phyloP scores from a whole-genome alignment of 2,797 vertebrate species.

The Sylvilagus floridanus region DNA sequence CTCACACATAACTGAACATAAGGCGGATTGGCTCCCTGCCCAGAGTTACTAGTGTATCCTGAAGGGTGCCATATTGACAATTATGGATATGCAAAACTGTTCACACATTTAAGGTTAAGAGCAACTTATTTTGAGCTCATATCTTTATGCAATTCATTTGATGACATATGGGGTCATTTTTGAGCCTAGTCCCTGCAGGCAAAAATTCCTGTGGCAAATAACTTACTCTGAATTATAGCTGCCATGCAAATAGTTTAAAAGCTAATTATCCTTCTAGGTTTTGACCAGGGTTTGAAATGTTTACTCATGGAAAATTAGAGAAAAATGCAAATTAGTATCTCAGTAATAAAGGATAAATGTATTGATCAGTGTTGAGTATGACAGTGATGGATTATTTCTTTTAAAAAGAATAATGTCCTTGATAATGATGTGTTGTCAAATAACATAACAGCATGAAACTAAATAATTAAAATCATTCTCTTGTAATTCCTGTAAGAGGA shows the following conservation, averaged over 20 bases:
- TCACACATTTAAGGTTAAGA: conserved; percentile 80
- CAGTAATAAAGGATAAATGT: conserved; percentile 62
- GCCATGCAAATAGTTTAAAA: conserved; percentile 61
- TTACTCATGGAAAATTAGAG: conserved; percentile 48
- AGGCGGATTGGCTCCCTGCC: conserved; percentile 75
- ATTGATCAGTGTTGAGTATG: conserved; percentile 58
- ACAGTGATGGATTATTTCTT: conserved; percentile 70
- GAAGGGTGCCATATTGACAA: conserved; percentile 81
- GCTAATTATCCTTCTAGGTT: conserved; percentile 59
- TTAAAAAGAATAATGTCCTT: conserved; percentile 78
- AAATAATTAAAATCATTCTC: conserved; percentile 79
- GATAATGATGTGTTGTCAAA: conserved; percentile 73
- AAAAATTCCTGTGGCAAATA: conserved; percentile 51
- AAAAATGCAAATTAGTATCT: conserved; percentile 63
- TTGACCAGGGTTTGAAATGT: conserved; percentile 55
- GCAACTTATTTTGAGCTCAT: conserved; percentile 70
- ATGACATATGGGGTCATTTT: conserved; percentile 77
- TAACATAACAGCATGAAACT: conserved; percentile 73
- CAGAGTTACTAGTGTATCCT: conserved; percentile 68
- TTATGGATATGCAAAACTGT: conserved; percentile 77
- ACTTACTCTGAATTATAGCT: conserved; percentile 49
- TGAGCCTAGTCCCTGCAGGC: conserved; percentile 24
- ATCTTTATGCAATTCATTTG: conserved; percentile 67
- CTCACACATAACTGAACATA: conserved; percentile 67
- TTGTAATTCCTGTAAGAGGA: conserved; percentile 74